Conservation (phyloP, 1,140 invertebrate species). For the Leptinotarsa lineolata region DNA sequence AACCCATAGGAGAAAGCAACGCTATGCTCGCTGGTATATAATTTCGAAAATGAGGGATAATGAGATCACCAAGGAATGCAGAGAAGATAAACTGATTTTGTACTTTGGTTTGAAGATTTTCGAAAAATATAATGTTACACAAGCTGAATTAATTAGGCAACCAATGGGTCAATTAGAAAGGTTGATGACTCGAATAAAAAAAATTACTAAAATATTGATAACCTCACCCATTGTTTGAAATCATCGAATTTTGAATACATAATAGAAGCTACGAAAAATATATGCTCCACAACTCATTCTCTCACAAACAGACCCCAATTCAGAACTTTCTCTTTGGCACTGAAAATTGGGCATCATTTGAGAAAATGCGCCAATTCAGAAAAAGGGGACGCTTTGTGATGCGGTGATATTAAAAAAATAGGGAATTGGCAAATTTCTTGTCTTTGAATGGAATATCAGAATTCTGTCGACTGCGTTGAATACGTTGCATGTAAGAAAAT, state of each 20-base stretch:
- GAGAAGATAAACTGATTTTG: conserved; percentile 7
- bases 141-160: conserved; percentile 25
- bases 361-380: conserved; percentile 23
- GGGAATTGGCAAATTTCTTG: conserved; percentile 13
- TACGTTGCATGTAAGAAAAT: conserved; percentile 21
- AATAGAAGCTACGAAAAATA: conserved; percentile 1
- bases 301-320: conserved; percentile 13
- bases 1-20: conserved; percentile 10
- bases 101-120: conserved; percentile 6
- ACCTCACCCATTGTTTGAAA: not conserved
- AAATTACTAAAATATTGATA: not conserved
- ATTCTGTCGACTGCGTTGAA: conserved; percentile 18
- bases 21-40: conserved; percentile 9
- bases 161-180: conserved; percentile 27
- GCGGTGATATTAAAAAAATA: conserved; percentile 8
- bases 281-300: not conserved
- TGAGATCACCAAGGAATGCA: conserved; percentile 17
- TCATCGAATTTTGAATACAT: conserved; percentile 16
- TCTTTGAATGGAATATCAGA: conserved; percentile 18
- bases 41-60: conserved; percentile 23
- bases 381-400: not conserved
- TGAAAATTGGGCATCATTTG: conserved; percentile 27
- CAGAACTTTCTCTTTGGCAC: conserved; percentile 16
- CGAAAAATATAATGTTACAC: conserved; percentile 25
- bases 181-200: conserved; percentile 3